Evolutionary conservation across 2,888 invertebrate genomes (phyloP).

Genomic region (Macropis europaea): DNA sequence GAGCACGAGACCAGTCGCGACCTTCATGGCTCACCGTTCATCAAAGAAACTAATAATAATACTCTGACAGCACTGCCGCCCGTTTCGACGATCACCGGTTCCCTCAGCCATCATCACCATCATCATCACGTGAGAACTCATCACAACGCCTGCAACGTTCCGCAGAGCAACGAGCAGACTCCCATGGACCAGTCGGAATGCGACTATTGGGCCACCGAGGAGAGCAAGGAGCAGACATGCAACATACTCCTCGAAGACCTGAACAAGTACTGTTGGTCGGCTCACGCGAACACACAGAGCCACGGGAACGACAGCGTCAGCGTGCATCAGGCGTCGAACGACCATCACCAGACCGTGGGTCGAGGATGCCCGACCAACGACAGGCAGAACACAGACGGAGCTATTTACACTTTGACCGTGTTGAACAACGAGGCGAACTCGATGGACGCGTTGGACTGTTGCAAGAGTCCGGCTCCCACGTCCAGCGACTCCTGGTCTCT

Average conservation of each 20-base stretch:
- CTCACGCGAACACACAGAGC: slow-evolving; percentile 81
- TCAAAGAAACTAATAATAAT: slow-evolving; percentile 84
- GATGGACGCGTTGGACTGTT: slow-evolving; percentile 77
- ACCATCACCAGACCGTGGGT: slow-evolving; percentile 63
- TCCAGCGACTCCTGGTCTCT: slow-evolving; percentile 85
- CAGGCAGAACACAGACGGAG: slow-evolving; percentile 81
- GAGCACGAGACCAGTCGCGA: slow-evolving; percentile 68
- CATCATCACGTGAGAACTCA: slow-evolving; percentile 66
- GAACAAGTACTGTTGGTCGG: slow-evolving; percentile 90
- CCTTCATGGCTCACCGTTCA: slow-evolving; percentile 72
- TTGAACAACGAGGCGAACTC: slow-evolving; percentile 86
- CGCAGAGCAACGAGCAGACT: slow-evolving; percentile 80
- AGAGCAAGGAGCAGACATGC: slow-evolving; percentile 73
- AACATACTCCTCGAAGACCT: slow-evolving; percentile 87
- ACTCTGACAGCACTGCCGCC: slow-evolving; percentile 80
- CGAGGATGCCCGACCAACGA: slow-evolving; percentile 64
- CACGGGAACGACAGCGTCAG: slow-evolving; percentile 81
- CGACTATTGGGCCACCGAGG: slow-evolving; percentile 86
- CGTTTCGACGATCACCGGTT: slow-evolving; percentile 77
- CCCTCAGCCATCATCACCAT: slow-evolving; percentile 73
- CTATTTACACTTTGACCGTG: slow-evolving; percentile 92
- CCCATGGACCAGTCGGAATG: slow-evolving; percentile 84
- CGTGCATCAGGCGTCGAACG: slow-evolving; percentile 77
- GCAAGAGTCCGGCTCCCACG: slow-evolving; percentile 80
- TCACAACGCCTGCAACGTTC: slow-evolving; percentile 70